Conservation (phyloP, 2,797 vertebrate species). For the Falco columbarius region DNA sequence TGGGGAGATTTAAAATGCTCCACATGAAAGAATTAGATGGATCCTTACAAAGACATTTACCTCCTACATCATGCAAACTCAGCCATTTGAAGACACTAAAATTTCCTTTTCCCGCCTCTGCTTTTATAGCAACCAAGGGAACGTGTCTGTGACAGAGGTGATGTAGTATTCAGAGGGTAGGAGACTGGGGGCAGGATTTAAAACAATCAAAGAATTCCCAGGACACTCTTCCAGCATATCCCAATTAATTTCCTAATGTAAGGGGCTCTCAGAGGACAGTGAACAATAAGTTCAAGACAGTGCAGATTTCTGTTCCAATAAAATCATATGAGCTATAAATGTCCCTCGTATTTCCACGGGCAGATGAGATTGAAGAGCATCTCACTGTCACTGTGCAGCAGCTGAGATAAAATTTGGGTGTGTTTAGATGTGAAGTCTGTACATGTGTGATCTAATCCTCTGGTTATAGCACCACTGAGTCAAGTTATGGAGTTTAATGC, state of each 20-base stretch:
- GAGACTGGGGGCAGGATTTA: neutral
- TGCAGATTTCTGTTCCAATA: neutral
- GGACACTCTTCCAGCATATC: neutral
- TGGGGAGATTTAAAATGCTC: neutral
- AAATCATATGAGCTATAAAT: neutral
- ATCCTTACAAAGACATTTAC: neutral
- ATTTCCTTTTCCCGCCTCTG: neutral
- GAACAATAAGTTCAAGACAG: neutral
- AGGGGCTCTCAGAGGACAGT: neutral
- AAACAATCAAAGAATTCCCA: conserved; percentile 18
- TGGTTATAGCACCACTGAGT: neutral
- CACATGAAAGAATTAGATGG: neutral
- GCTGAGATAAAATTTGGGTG: conserved; percentile 26
- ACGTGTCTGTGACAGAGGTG: neutral
- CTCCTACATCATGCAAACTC: neutral
- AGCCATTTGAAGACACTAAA: neutral
- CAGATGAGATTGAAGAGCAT: neutral
- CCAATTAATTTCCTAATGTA: conserved; percentile 16
- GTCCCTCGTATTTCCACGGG: neutral
- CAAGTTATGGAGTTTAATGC: neutral
- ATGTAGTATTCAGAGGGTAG: neutral
- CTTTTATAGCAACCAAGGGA: neutral
- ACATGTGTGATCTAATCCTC: neutral
- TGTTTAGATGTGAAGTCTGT: neutral
- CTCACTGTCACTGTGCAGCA: neutral